Base-by-base conservation (phyloP, 2,113 vertebrate genomes). In the Rhadina sibilatrix region DNA sequence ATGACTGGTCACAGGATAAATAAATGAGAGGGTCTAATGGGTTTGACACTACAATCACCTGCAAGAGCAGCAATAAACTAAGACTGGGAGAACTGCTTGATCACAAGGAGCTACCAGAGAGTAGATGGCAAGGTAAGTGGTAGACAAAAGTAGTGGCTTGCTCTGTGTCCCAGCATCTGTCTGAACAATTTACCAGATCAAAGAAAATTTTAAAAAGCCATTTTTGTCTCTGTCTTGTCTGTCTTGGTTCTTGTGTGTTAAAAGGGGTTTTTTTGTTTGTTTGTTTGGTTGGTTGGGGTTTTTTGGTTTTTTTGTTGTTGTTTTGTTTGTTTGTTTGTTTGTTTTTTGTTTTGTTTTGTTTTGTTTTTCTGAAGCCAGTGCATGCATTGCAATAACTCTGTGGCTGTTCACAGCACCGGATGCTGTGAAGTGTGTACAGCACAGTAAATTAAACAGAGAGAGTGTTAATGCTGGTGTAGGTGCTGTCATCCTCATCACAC, bases 121-220 rank as follows among this genome's bases (percentile, higher is more conserved):
- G 35, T 3, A 4, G 44, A 37, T 1, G 1, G 25, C 1, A 4
- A 9, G 23, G 3, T 27, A 15, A 49, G 24, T 6, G 5, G 25
- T 14, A 40, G 18, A 33, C 7, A 10, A 53, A 61, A 23, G 15
- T 17, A 8, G 12, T 5, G 4, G 22, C 19, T 61, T 37, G 28
- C 24, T 61, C 46, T 52, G 22, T 40, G 12, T 24, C 19, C 42
- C 64, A 38, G 40, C 2, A 2, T 22, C 61, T 52, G 25, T 28
- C 83, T 80, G 49, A 77, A 40, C 27, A 90, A 18, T n/a, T 52
- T 40, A 56, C 4, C 22, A 23, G 37, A 61, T 37, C 18, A 56
- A 92, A 63, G 16, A 47, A 53, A 56, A 35, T 2, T 15, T 35
- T 12, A 6, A 49, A 65, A 75, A 65, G 24, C 16, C n/a, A 10